Evolutionary conservation across 2,797 vertebrate species (phyloP).

Genomic region (Sebastes vulpes): DNA sequence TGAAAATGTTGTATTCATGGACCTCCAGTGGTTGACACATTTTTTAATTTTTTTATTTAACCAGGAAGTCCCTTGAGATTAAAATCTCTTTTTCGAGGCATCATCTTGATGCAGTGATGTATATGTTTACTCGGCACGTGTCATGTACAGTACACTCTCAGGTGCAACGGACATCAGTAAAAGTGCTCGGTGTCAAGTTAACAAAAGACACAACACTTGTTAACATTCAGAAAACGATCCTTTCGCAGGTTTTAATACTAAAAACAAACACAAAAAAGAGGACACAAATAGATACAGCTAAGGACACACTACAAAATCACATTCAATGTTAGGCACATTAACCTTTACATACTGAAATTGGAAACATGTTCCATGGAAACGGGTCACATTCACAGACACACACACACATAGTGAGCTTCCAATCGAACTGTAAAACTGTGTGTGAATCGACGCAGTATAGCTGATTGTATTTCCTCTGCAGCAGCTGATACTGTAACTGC

Average conservation of each 20-base stretch:
- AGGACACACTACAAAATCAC: not conserved
- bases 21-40: not conserved
- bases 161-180: too few relatives aligned
- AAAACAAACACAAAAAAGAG: not conserved
- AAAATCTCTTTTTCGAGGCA: too few relatives aligned
- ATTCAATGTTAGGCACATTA: conserved; percentile 7
- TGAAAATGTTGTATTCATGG: not conserved
- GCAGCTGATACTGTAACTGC: conserved; percentile 70
- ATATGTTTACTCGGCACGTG: not conserved
- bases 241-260: not conserved
- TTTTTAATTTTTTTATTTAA: too few relatives aligned
- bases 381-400: not conserved
- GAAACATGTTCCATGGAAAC: conserved; percentile 37
- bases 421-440: not conserved
- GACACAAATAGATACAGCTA: not conserved
- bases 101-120: not conserved
- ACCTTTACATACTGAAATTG: not conserved
- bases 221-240: not conserved
- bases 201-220: not conserved
- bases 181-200: not conserved
- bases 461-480: conserved; percentile 65
- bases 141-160: not conserved
- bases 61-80: too few relatives aligned
- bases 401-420: not conserved
- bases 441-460: conserved; percentile 28